These are phyloP conservation scores for Stegodyphus mimosarum DNA, from an alignment of 1,140 invertebrate species.

Conservation along the genomic window DNA sequence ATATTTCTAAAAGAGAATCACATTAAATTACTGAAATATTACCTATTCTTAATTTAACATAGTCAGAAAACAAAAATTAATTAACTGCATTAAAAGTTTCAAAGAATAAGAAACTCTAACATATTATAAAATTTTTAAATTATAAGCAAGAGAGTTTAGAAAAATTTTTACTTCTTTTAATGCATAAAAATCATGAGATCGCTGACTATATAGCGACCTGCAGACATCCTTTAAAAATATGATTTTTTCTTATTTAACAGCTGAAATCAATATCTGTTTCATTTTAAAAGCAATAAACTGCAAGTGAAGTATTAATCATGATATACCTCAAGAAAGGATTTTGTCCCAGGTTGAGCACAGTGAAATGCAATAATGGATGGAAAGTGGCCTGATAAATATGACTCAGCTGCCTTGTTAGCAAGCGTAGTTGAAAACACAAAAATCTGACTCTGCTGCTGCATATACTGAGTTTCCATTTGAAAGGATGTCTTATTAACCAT, in stretches of 20 bases:
- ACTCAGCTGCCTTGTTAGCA: conserved; percentile 94
- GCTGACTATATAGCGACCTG: too few species aligned
- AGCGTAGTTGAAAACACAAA: conserved; percentile 95
- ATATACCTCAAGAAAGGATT: conserved; percentile 90
- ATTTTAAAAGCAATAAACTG: not conserved
- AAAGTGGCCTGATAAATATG: conserved; percentile 87
- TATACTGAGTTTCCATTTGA: conserved; percentile 82
- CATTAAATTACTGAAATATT: not conserved
- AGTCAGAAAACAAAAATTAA: too few species aligned
- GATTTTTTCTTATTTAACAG: too few species aligned
- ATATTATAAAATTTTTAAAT: too few species aligned
- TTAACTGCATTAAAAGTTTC: too few species aligned
- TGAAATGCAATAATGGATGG: conserved; percentile 94
- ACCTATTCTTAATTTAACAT: too few species aligned
- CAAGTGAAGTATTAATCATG: not conserved
- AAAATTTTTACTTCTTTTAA: too few species aligned
- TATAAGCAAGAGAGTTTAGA: too few species aligned
- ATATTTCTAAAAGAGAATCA: conserved; percentile 77
- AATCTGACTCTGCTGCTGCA: conserved; percentile 97
- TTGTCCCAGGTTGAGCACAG: conserved; percentile 92
- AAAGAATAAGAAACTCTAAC: too few species aligned
- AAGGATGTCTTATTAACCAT: conserved; percentile 83
- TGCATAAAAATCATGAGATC: too few species aligned
- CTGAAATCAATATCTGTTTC: too few species aligned
- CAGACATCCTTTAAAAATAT: too few species aligned